Evolutionary conservation across 2,888 invertebrate species (phyloP), one percentile per base, ranked within the genome.

Genomic region (Lithophane ornitopus): DNA sequence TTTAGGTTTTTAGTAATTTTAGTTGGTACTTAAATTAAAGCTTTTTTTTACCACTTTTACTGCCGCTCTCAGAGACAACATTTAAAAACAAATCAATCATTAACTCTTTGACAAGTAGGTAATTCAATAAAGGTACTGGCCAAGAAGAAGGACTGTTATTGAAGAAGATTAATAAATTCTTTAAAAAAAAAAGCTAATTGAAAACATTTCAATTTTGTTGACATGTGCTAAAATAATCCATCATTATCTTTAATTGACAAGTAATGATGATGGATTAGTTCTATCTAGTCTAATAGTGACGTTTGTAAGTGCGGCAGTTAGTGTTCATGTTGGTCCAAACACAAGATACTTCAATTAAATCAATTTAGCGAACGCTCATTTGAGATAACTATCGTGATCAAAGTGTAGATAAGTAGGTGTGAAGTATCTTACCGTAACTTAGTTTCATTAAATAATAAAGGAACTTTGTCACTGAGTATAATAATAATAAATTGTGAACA

Each of bases 301-400:
- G 39, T 58, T 22, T 46, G 7, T 22, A 26, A 34, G 44, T 26
- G 41, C 19, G 14, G 11, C 4, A 16, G 39, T 34, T 52, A n/a
- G 3, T 65, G n/a, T 49, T 4, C 3, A 68, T 41, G 16, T 80
- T 90, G 92, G 93, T 92, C 93, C 93, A 93, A 93, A 91, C 91
- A 90, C 86, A 86, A 83, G 76, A 86, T 81, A 80, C 76, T 59
- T 3, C 54, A 70, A 44, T 54, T 54, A 81, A 76, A 81, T 69
- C 59, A 84, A 70, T 69, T 66, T 54, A 56, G 58, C 56, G 19
- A 52, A 56, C 26, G 44, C 44, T 52, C 28, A 39, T 67, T 74
- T 56, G 4, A 69, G 7, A 28, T 12, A 59, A 66, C 66, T 65
- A 22, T 16, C 65, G 61, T 39, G 74, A 68, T 84, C 67, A 65